Conservation (phyloP, 2,888 invertebrate species). For the Molorchus minor region DNA sequence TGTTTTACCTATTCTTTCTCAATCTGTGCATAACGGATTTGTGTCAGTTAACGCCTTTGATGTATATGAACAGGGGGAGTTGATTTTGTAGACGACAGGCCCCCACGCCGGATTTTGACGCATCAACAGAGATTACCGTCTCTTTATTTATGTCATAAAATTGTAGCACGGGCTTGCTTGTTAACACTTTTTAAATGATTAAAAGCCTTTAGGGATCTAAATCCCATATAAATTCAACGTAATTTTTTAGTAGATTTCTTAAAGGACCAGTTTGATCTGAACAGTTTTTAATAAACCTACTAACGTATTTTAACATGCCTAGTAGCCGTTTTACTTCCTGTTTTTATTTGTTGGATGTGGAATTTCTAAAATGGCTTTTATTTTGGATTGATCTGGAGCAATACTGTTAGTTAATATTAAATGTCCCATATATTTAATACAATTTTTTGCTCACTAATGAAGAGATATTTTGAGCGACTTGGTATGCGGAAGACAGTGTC, state of each 20-base stretch:
- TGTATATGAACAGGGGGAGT: conserved; percentile 44
- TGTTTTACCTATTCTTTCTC: no score
- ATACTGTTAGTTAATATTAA: conserved; percentile 33
- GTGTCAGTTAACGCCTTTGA: conserved; percentile 44
- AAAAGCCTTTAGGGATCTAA: conserved; percentile 22
- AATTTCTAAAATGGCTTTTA: conserved; percentile 40
- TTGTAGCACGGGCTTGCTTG: conserved; percentile 26
- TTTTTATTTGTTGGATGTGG: conserved; percentile 39
- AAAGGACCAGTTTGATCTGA: conserved; percentile 40
- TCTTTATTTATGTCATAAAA: conserved; percentile 37
- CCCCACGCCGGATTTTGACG: conserved; percentile 43
- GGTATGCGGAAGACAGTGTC: no score
- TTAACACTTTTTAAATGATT: conserved; percentile 27
- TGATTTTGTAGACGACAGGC: conserved; percentile 44
- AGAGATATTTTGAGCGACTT: no score
- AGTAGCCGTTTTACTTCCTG: conserved; percentile 46
- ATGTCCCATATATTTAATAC: conserved; percentile 41
- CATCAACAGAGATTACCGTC: conserved; percentile 43
- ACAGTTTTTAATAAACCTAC: conserved; percentile 47
- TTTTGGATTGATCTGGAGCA: conserved; percentile 34
- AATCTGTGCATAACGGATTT: no score
- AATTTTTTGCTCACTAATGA: no score
- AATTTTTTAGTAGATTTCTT: conserved; percentile 40
- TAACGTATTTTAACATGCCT: conserved; percentile 47
- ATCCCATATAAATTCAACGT: conserved; percentile 21